Percentiles rank a stretch among this genome's conserved stretches.
Conservation (phyloP, 2,888 invertebrate genomes). For the Agonopterix alstromeriana region DNA sequence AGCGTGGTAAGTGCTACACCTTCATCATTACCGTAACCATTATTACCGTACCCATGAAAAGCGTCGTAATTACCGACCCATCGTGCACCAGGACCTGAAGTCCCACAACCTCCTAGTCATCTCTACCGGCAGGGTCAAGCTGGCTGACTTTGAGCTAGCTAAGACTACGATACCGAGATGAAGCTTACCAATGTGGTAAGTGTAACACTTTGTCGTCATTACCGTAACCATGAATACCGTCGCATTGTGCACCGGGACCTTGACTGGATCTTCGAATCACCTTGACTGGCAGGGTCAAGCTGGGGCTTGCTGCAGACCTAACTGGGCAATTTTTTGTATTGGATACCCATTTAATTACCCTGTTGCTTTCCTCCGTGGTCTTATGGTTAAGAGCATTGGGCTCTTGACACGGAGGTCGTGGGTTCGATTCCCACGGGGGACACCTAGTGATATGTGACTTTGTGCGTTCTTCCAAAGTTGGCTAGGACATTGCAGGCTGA, state of each 20-base stretch:
- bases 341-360: no score
- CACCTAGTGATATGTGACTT: no score
- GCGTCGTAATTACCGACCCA: no score
- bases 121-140: constrained; percentile 80
- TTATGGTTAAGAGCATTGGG: no score
- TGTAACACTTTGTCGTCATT: constrained; percentile 11
- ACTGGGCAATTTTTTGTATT: no score
- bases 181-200: constrained; percentile 94
- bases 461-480: no score
- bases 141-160: constrained; percentile 98
- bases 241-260: constrained; percentile 96
- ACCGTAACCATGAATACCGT: constrained; percentile 54
- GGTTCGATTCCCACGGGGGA: no score
- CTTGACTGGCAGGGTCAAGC: constrained; percentile 83
- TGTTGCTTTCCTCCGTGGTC: no score
- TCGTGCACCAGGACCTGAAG: constrained; percentile 97
- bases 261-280: constrained; percentile 96
- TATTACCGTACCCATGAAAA: constrained; percentile 69
- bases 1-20: constrained; percentile 85
- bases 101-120: constrained; percentile 97
- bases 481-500: no score
- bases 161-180: no score
- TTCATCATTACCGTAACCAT: not conserved
- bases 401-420: no score
- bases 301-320: no score